Conservation (phyloP, 30 jellyfish, hydroid and myxozoan genomes). For the Clytia hemisphaerica region DNA sequence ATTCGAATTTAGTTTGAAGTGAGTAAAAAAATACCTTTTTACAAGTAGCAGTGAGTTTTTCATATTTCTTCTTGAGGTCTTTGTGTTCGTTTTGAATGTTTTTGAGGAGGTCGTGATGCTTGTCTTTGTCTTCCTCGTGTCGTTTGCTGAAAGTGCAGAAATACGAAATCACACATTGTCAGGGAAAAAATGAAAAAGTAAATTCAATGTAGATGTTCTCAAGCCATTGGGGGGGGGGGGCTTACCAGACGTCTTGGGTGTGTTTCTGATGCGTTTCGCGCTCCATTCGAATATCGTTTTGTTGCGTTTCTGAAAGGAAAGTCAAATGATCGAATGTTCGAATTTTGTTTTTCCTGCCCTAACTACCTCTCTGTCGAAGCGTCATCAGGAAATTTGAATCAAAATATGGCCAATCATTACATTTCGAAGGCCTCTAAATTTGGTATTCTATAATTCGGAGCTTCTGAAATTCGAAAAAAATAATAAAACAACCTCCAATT, state of each 20-base stretch:
- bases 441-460: too few species aligned
- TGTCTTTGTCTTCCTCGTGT: slow-evolving; percentile 46
- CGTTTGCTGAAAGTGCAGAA: neutral
- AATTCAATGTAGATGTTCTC: too few species aligned
- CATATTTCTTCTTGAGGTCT: slow-evolving; percentile 41
- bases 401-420: too few species aligned
- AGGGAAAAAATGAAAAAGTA: too few species aligned
- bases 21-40: slow-evolving; percentile 39
- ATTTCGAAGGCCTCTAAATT: too few species aligned
- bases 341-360: too few species aligned
- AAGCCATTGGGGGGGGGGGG: too few species aligned
- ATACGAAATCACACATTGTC: neutral
- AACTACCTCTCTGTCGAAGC: too few species aligned
- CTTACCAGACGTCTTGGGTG: slow-evolving; percentile 46
- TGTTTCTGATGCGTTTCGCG: slow-evolving; percentile 52
- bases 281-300: slow-evolving; percentile 65
- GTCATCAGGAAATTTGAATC: too few species aligned
- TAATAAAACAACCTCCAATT: neutral
- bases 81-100: slow-evolving; percentile 54
- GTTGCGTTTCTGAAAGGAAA: slow-evolving; percentile 29
- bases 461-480: too few species aligned
- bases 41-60: slow-evolving; percentile 30
- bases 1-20: too few species aligned
- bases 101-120: slow-evolving; percentile 26
- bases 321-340: too few species aligned